A percentile compares a stretch with the other conserved stretches of the same genome.
These are phyloP conservation scores for Zhuqinia jingwanae DNA, from an alignment of 2,888 invertebrate genomes.

Conservation along the genomic window DNA sequence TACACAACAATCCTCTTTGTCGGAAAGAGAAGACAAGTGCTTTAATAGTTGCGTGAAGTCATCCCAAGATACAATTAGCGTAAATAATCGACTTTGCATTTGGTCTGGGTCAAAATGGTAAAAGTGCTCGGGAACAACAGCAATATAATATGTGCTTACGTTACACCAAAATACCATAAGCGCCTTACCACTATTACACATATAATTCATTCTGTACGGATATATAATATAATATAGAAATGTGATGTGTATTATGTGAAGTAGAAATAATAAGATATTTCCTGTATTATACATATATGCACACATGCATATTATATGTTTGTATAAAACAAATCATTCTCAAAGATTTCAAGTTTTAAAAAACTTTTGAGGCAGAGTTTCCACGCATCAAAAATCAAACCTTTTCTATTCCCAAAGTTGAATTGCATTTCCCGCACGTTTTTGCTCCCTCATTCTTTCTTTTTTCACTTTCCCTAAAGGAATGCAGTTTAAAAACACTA, in stretches of 20 bases:
- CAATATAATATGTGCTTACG: too few relatives aligned
- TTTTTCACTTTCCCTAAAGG: neutral
- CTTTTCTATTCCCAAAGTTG: neutral
- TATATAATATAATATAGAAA: too few relatives aligned
- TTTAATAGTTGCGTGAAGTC: slow-evolving; percentile 70
- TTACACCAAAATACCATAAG: neutral
- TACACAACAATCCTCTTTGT: too few relatives aligned
- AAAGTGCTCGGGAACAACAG: too few relatives aligned
- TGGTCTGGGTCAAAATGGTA: slow-evolving; percentile 40
- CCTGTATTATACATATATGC: too few relatives aligned
- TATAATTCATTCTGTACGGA: too few relatives aligned
- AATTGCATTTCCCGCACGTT: neutral
- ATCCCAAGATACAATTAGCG: slow-evolving; percentile 72
- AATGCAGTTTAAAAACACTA: neutral
- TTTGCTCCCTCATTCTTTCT: too few relatives aligned
- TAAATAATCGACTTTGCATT: slow-evolving; percentile 69
- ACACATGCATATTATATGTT: too few relatives aligned
- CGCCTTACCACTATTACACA: too few relatives aligned
- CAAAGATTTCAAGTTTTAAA: slow-evolving; percentile 17
- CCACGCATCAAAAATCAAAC: neutral
- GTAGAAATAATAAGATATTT: too few relatives aligned
- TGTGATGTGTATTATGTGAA: too few relatives aligned
- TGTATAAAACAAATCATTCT: too few relatives aligned
- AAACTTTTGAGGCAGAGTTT: neutral
- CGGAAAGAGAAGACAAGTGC: slow-evolving; percentile 50